Evolutionary conservation across 1,140 invertebrate species (phyloP).

Genomic region (Homalodisca vitripennis): DNA sequence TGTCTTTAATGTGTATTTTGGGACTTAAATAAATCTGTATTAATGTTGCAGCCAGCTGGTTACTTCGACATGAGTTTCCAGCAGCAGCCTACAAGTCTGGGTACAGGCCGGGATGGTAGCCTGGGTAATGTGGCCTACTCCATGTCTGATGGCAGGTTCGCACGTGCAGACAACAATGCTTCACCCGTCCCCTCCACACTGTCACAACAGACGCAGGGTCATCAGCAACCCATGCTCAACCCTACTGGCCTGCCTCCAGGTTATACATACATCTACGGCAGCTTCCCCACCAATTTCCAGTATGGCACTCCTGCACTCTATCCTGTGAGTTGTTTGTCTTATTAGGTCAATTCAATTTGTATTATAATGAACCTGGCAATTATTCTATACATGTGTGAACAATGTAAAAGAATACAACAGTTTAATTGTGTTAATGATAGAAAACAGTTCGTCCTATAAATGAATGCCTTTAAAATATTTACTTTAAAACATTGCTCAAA

Average conservation of each 20-base stretch:
- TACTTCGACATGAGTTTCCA: slow-evolving; percentile 70
- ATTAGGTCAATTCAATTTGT: too few species aligned
- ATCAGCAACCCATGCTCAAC: slow-evolving; percentile 61
- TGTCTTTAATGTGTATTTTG: too few species aligned
- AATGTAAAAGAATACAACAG: too few species aligned
- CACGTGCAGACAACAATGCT: slow-evolving; percentile 78
- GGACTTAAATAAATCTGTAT: too few species aligned
- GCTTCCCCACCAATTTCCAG: slow-evolving; percentile 66
- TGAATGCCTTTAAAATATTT: too few species aligned
- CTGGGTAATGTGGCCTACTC: slow-evolving; percentile 74
- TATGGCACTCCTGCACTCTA: slow-evolving; percentile 68
- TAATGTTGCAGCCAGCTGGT: slow-evolving; percentile 41
- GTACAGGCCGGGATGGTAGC: slow-evolving; percentile 52
- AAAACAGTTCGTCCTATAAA: too few species aligned
- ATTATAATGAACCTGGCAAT: too few species aligned
- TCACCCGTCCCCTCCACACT: slow-evolving; percentile 74
- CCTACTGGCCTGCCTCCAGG: slow-evolving; percentile 57
- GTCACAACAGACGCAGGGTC: slow-evolving; percentile 61
- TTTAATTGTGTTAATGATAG: too few species aligned
- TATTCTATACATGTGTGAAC: too few species aligned
- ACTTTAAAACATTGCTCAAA: too few species aligned
- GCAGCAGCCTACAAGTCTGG: slow-evolving; percentile 56
- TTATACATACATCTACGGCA: slow-evolving; percentile 63
- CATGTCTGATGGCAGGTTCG: slow-evolving; percentile 71
- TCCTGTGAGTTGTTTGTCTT: slow-evolving; percentile 60